Base-by-base conservation (phyloP, 2,113 vertebrate genomes). In the Platichthys stellatus region DNA sequence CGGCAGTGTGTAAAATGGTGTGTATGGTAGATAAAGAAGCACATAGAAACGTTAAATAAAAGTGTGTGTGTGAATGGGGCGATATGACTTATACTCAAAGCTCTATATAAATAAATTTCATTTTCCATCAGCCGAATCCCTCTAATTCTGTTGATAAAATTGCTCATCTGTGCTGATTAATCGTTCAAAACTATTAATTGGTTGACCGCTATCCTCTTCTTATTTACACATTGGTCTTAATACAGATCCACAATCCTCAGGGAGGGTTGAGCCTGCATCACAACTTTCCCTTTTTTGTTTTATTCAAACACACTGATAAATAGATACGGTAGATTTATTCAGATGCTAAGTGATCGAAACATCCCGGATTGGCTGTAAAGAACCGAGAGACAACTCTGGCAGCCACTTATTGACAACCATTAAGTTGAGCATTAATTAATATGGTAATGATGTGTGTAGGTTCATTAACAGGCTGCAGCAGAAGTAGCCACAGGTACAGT, bases 361-460 rank as follows among this genome's bases (percentile, higher is more conserved):
- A 69, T 76, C 71, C 79, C 56, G 74, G 74, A 81, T 58, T 66
- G 64, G 80, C 76, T 81, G 83, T 65, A 75, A 85, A 86, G 84
- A 84, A 70, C 67, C 84, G 53, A 15, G 78, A 83, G 84, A 85
- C 76, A 72, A 85, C 81, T 85, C 71, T 72, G 78, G 84, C 88
- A 82, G 91, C 43, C 73, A 89, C 89, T 92, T 89, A 92, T 93
- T 89, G 88, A 91, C 90, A 80, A 68, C 79, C 81, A 90, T 91
- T 74, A 83, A 91, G 88, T 84, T 81, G 83, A 90, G 89, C 90
- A 86, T 92, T 89, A 90, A 94, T 95, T 90, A 92, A 92, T 92
- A 95, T 94, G 93, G 86, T 93, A 94, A 94, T 90, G 92, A 90
- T 78, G 84, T 91, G 92, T 92, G 89, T 90, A 91, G 91, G 91